Percentiles rank a stretch among this genome's conserved stretches.
Evolutionary conservation across 2,888 invertebrate species (phyloP).

Genomic region (Phalera bucephala): DNA sequence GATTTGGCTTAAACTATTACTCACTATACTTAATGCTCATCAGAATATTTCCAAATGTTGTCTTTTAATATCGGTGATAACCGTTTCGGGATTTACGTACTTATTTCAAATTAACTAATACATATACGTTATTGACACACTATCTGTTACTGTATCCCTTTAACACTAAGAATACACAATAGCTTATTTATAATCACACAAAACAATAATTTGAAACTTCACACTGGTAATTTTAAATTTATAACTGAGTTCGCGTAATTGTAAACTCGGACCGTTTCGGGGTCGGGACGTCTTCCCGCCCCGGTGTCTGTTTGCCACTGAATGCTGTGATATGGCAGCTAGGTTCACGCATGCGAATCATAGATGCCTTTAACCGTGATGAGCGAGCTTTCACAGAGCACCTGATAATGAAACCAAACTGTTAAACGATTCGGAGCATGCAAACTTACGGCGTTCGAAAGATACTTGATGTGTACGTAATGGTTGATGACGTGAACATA

Average conservation of each 20-base stretch:
- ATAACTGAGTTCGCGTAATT: conserved; percentile 40
- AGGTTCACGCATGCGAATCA: conserved; percentile 73
- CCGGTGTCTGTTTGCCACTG: conserved; percentile 56
- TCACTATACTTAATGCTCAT: too few species aligned
- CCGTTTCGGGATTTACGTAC: too few species aligned
- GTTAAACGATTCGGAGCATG: conserved; percentile 54
- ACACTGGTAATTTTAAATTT: too few species aligned
- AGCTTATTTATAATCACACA: too few species aligned
- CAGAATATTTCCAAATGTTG: too few species aligned
- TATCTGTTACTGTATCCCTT: too few species aligned
- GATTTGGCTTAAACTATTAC: too few species aligned
- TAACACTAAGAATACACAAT: too few species aligned
- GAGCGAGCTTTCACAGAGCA: conserved; percentile 53
- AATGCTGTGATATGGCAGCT: conserved; percentile 54
- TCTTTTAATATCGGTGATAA: too few species aligned
- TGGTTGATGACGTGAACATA: background rate
- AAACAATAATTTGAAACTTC: too few species aligned
- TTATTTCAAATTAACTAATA: too few species aligned
- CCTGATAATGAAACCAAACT: conserved; percentile 66
- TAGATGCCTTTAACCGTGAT: conserved; percentile 59
- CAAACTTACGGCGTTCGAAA: conserved; percentile 29
- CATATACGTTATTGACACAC: too few species aligned
- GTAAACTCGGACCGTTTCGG: conserved; percentile 13
- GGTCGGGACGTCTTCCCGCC: conserved; percentile 49
- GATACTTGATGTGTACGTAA: conserved; percentile 19